A percentile compares a stretch with the other conserved stretches of the same genome.
These are phyloP conservation scores for Xestia ashworthii DNA, from an alignment of 2,888 invertebrate species.

Conservation along the genomic window DNA sequence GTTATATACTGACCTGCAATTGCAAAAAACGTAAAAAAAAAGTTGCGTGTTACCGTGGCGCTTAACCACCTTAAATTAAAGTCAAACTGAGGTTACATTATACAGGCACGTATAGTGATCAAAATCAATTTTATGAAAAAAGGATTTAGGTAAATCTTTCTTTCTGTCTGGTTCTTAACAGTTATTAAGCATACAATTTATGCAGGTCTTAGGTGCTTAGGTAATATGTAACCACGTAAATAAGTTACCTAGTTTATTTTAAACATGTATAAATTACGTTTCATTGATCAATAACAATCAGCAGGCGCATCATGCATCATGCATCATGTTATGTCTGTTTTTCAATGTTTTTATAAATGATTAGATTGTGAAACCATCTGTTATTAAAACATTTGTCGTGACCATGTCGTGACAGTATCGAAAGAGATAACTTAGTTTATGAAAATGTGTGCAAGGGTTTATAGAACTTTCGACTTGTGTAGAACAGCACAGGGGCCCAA, in stretches of 20 bases:
- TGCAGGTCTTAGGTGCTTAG: background rate
- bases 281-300: constrained; percentile 24
- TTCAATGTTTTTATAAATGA: constrained; percentile 22
- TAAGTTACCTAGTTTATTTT: background rate
- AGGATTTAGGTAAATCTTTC: background rate
- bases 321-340: constrained; percentile 21
- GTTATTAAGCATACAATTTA: too few relatives aligned
- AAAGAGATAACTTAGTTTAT: background rate
- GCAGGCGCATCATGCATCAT: constrained; percentile 23
- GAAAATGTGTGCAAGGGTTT: background rate
- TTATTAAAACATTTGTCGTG: background rate
- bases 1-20: too few relatives aligned
- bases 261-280: constrained; percentile 2
- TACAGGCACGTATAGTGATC: too few relatives aligned
- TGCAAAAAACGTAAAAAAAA: too few relatives aligned
- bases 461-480: background rate
- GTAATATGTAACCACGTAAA: background rate
- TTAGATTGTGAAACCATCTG: constrained; percentile 2
- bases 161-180: background rate
- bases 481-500: too few relatives aligned
- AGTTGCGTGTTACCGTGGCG: too few relatives aligned
- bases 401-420: background rate
- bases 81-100: too few relatives aligned
- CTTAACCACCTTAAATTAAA: too few relatives aligned
- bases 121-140: too few relatives aligned